Conservation (phyloP, 2,888 invertebrate species). For the Aphidoletes aphidimyza region DNA sequence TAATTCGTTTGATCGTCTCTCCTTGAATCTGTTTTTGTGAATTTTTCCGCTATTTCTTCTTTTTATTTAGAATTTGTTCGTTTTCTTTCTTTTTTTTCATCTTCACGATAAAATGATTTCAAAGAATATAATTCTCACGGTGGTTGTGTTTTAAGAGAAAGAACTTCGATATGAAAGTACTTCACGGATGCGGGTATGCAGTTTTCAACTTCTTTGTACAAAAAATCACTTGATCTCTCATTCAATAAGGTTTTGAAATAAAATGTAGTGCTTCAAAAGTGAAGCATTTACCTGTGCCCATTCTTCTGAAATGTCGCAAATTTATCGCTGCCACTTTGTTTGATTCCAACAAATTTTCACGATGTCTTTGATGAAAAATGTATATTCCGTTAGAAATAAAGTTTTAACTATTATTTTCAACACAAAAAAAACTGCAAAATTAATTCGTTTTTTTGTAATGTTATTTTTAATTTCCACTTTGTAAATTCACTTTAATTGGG, state of each 20-base stretch:
- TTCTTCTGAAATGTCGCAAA: constrained; percentile 21
- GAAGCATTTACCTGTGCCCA: constrained; percentile 53
- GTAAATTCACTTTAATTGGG: too few relatives aligned
- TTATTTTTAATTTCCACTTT: too few relatives aligned
- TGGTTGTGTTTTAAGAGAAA: too few relatives aligned
- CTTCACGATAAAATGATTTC: neutral
- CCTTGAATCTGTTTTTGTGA: too few relatives aligned
- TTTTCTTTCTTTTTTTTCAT: too few relatives aligned
- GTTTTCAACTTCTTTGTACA: neutral
- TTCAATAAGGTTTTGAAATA: neutral
- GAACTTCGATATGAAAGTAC: neutral
- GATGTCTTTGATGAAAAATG: neutral
- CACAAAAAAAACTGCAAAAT: too few relatives aligned
- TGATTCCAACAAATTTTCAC: neutral
- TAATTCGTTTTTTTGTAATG: too few relatives aligned
- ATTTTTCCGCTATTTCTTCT: too few relatives aligned
- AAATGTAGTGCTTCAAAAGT: neutral
- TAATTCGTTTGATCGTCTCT: too few relatives aligned
- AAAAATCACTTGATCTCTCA: neutral
- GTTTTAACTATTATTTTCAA: too few relatives aligned
- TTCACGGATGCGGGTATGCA: neutral
- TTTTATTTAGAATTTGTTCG: too few relatives aligned
- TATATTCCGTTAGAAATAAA: too few relatives aligned
- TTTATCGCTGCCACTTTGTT: constrained; percentile 50
- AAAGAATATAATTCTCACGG: neutral